A percentile compares a stretch with the other conserved stretches of the same genome.
These are phyloP conservation scores for Fopius arisanus DNA, from an alignment of 1,140 invertebrate genomes.

Conservation along the genomic window DNA sequence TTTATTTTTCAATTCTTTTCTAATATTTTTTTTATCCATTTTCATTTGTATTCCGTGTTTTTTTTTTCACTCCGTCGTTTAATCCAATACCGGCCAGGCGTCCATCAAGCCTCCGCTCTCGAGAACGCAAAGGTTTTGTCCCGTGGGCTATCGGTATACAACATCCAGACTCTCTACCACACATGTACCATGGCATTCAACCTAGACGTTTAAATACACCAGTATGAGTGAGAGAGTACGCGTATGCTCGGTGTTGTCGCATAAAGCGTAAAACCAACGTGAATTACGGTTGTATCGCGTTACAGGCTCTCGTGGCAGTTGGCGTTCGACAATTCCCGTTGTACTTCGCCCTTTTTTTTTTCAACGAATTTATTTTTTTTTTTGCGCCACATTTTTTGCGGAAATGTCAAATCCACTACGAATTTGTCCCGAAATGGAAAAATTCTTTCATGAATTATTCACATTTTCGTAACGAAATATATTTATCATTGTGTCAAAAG, in stretches of 20 bases:
- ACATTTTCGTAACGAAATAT: no score
- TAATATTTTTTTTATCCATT: constrained; percentile 14
- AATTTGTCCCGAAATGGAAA: not conserved
- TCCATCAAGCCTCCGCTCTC: constrained; percentile 52
- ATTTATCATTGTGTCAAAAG: no score
- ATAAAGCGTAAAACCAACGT: constrained; percentile 65
- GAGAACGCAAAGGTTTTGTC: constrained; percentile 61
- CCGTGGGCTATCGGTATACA: constrained; percentile 34
- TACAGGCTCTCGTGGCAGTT: constrained; percentile 48
- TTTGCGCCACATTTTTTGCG: constrained; percentile 36
- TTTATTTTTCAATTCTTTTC: not conserved
- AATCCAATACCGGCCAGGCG: constrained; percentile 59
- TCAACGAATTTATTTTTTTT: constrained; percentile 55
- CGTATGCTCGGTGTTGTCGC: constrained; percentile 61
- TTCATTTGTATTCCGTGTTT: constrained; percentile 19
- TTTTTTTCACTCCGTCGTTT: constrained; percentile 35
- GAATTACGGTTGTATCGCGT: constrained; percentile 65
- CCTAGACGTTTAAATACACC: constrained; percentile 34
- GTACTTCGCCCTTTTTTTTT: constrained; percentile 53
- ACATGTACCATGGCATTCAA: not conserved
- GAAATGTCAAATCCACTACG: not conserved
- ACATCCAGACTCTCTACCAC: not conserved
- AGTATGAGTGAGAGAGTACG: constrained; percentile 60
- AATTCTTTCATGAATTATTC: not conserved
- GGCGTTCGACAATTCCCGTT: constrained; percentile 58